Evolutionary conservation across 2,797 vertebrate species (phyloP).

Genomic region (Helostoma temminkii): DNA sequence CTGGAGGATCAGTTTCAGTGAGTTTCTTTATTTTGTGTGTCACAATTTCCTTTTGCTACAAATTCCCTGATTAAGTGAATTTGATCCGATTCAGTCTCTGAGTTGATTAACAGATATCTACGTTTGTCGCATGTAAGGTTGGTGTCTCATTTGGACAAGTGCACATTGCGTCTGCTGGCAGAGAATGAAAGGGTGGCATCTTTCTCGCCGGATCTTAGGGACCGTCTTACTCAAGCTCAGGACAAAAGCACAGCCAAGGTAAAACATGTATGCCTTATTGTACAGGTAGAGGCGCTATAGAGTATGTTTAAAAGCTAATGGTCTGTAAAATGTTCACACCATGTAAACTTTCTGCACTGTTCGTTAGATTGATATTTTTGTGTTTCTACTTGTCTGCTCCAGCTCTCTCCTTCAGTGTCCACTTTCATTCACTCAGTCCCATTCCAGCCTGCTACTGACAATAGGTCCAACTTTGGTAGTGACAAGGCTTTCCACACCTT

Average conservation of each 20-base stretch:
- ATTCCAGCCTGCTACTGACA: slow-evolving; percentile 98
- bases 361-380: not conserved
- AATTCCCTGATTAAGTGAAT: not conserved
- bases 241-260: slow-evolving; percentile 93
- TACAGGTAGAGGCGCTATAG: not conserved
- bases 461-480: slow-evolving; percentile 94
- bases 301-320: not conserved
- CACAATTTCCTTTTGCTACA: not conserved
- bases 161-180: slow-evolving; percentile 92
- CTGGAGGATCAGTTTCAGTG: slow-evolving; percentile 94
- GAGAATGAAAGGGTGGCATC: slow-evolving; percentile 94
- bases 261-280: slow-evolving; percentile 9
- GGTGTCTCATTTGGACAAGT: slow-evolving; percentile 92
- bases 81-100: not conserved
- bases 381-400: slow-evolving; percentile 13
- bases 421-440: slow-evolving; percentile 95
- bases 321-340: not conserved
- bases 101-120: not conserved
- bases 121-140: slow-evolving; percentile 79
- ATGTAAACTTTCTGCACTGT: not conserved
- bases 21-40: slow-evolving; percentile 70
- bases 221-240: slow-evolving; percentile 88
- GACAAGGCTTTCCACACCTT: slow-evolving; percentile 98
- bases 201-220: slow-evolving; percentile 90
- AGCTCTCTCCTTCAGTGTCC: slow-evolving; percentile 90